Evolutionary conservation across 1,140 invertebrate species (phyloP), one percentile per base, ranked within the genome.

Genomic region (Drosophila erecta): DNA sequence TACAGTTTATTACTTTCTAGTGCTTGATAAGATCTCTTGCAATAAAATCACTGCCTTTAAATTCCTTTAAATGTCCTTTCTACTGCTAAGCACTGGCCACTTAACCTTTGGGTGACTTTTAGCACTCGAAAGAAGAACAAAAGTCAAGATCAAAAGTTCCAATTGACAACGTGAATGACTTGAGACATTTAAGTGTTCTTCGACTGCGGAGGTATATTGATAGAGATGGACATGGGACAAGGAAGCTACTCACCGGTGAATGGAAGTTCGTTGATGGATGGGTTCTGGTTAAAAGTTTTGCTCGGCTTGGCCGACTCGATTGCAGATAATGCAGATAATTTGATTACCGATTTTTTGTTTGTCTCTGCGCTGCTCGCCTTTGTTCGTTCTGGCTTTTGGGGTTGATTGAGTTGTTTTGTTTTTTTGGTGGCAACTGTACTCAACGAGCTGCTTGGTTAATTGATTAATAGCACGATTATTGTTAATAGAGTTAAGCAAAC

Each of bases 391-490:
- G 24, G 35, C 33, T 47, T 46, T 44, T 10, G 24, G 66, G 44
- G 44, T 64, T 62, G 64, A 64, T 64, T 62, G 37, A 64, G 58
- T 50, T 67, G 64, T 41, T 57, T 70, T 56, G 65, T 49, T 70
- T 69, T 33, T 56, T 47, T 27, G 50, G 65, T 57, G 65, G 67
- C 67, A 70, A 71, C 67, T 71, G 67, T 71, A 71, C 67, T 71
- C 35, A 61, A 24, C 8, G 60, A 33, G 30, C 3, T 30, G 61
- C 11, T 41, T 35, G 38, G 37, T 66, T 69, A 54, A 69, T 66
- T 66, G 49, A 20, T 69, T 56, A 69, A 35, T 40, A 2, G 10
- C 10, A 47, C n/a, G 27, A 27, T 56, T 49, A 40, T 40, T 12
- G 3, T n/a, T 14, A 24, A 30, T 57, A 43, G 44, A 57, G 20